Base-by-base conservation (phyloP, 2,113 vertebrate species). In the Corydoras sp. region DNA sequence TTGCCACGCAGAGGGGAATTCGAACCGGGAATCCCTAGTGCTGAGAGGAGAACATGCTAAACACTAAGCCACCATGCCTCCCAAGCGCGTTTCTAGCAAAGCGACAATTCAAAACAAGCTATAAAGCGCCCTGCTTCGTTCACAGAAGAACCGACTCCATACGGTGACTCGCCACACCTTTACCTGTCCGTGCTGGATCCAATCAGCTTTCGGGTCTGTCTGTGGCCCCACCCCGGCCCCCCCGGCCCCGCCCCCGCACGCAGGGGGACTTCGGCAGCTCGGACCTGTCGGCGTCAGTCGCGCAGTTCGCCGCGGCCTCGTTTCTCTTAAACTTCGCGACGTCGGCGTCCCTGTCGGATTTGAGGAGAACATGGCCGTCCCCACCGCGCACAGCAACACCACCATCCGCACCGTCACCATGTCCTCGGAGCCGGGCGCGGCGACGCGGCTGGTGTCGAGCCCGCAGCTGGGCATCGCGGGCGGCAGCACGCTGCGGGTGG, bases 321-420 rank as follows among this genome's bases (percentile, higher is more conserved):
- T 7, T 66, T 30, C 14, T 13, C 13, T 48, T 12, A 2, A 53
- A 11, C 7, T 50, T 31, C 56, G 2, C 10, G 24, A 53, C 6
- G 7, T 13, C 11, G 32, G 8, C 11, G 7, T 58, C 7, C 43
- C 32, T 35, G 24, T 10, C 49, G 9, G 14, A 15, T n/a, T 9
- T n/a, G 15, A 29, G 0, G 4, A 11, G 49, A 74, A 58, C 4
- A 89, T 90, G 89, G 86, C 86, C 15, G 2, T 81, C 8, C 79
- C 80, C 1, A 56, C 75, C 10, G 73, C 53, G 49, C 79, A 77
- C n/a, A 75, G 71, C 9, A 66, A 55, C 55, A 32, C 63, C 5
- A 73, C 71, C 5, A 7, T 58, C 14, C 63, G 71, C 11, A 88
- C 83, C 18, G 2, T 86, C 43, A 81, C 61, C 58, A 31, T 83